A percentile compares a stretch with the other conserved stretches of the same genome.
phyloP scores from a whole-genome alignment of 2,797 vertebrate genomes.

The Silurus lanzhouensis region DNA sequence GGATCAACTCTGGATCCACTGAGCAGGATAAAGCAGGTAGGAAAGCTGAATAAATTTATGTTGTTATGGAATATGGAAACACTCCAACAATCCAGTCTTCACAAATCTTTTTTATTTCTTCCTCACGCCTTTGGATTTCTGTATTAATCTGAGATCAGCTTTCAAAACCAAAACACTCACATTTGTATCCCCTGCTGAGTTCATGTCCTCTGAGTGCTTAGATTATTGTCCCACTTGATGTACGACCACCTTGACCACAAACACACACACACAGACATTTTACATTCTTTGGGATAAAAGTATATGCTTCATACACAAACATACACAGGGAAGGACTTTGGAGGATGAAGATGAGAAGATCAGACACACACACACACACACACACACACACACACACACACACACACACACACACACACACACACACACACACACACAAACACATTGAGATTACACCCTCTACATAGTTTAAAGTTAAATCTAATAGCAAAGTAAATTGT shows the following conservation, averaged over 20 bases:
- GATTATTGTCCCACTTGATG: background rate
- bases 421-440: constrained; percentile 24
- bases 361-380: constrained; percentile 14
- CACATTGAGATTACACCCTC: constrained; percentile 58
- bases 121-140: background rate
- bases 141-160: background rate
- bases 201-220: background rate
- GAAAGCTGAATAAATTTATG: background rate
- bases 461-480: constrained; percentile 63
- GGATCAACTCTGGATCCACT: background rate
- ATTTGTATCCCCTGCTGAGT: background rate
- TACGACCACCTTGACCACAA: background rate
- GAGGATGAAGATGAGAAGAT: background rate
- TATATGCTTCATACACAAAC: constrained; percentile 1
- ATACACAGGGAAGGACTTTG: background rate
- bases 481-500: constrained; percentile 70
- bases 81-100: background rate
- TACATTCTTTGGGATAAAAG: constrained; percentile 2
- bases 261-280: background rate
- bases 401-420: constrained; percentile 5
- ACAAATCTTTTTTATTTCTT: background rate
- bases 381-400: constrained; percentile 7
- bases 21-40: background rate
- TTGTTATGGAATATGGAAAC: background rate
- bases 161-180: background rate